Conservation (phyloP, 2,797 vertebrate species). For the Rhabdomys pumilio region DNA sequence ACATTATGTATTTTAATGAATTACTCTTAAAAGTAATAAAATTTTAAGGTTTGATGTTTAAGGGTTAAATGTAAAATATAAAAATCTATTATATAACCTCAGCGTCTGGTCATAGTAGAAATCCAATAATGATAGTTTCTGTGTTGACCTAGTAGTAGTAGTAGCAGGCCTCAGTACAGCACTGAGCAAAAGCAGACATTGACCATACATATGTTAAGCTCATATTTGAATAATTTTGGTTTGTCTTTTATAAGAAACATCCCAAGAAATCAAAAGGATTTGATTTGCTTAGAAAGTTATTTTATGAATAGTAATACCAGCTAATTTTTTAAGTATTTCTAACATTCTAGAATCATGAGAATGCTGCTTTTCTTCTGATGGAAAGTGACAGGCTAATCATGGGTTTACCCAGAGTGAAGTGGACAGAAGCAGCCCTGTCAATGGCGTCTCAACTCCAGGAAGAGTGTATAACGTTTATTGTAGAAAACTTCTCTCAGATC, state of each 20-base stretch:
- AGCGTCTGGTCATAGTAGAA: conserved; percentile 40
- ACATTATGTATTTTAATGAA: conserved; percentile 15
- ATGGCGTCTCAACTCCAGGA: conserved; percentile 94
- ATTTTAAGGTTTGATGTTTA: conserved; percentile 54
- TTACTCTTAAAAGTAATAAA: conserved; percentile 54
- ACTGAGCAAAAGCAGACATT: conserved; percentile 30
- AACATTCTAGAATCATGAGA: conserved; percentile 91
- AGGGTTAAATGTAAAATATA: conserved; percentile 61
- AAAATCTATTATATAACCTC: conserved; percentile 12
- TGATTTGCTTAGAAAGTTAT: conserved; percentile 58
- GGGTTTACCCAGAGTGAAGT: conserved; percentile 96
- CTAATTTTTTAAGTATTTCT: conserved; percentile 73
- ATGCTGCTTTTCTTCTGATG: conserved; percentile 93
- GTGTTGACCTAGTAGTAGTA: conserved; percentile 4
- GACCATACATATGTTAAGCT: conserved; percentile 30
- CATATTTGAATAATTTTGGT: conserved; percentile 51
- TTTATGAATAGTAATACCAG: conserved; percentile 74
- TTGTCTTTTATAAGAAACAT: conserved; percentile 50
- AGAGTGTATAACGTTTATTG: conserved; percentile 92
- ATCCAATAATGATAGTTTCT: conserved; percentile 22
- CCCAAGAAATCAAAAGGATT: conserved; percentile 61
- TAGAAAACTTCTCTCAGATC: conserved; percentile 91
- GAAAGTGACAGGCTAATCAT: conserved; percentile 94
- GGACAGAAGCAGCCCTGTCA: conserved; percentile 93
- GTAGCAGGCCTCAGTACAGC: background rate